Evolutionary conservation across 1,140 invertebrate genomes (phyloP), one percentile per base, ranked within the genome.

Genomic region (Sesamia nonagrioides): DNA sequence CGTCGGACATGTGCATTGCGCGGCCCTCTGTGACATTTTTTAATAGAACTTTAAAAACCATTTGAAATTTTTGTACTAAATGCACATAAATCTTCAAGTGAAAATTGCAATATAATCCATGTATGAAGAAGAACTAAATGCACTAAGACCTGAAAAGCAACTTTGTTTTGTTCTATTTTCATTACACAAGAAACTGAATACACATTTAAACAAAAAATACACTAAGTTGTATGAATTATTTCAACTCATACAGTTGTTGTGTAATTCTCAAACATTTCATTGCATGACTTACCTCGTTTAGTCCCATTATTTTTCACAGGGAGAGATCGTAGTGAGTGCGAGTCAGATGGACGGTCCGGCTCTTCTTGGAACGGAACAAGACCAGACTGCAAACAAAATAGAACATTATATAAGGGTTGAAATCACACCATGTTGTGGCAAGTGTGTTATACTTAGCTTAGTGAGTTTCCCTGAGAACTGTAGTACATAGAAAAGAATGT

Each of bases 1-100:
- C 97, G 88, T 98, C 97, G 78, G 97, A 97, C 95, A 97, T 97
- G 80, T 96, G 96, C 45, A 98, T 96, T 72, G 96, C 96, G 77
- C 96, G 93, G 9, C 86, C 87, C 89, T 85, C 96, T 94, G 81
- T n/a, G n/a, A n/a, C n/a, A n/a, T n/a, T 2, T 11, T 15, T 13
- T 37, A 11, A 27, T 27, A 27, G 3, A 3, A 27, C 27, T 27
- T 27, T 18, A 48, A 61, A 21, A 37, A 71, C 68, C 54, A 45
- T 9, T 1, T 21, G 6, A 54, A 54, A 54, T 3, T n/a, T n/a
- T n/a, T 27, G 27, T 27, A 27, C 27, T 27, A 27, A 27, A 27
- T n/a, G n/a, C n/a, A n/a, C n/a, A n/a, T 27, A 1, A 27, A 27
- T 27, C 27, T 27, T 27, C 27, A 27, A 27, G 27, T 27, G 3